phyloP scores from a whole-genome alignment of 2,797 vertebrate species.

The Meda fulgida region DNA sequence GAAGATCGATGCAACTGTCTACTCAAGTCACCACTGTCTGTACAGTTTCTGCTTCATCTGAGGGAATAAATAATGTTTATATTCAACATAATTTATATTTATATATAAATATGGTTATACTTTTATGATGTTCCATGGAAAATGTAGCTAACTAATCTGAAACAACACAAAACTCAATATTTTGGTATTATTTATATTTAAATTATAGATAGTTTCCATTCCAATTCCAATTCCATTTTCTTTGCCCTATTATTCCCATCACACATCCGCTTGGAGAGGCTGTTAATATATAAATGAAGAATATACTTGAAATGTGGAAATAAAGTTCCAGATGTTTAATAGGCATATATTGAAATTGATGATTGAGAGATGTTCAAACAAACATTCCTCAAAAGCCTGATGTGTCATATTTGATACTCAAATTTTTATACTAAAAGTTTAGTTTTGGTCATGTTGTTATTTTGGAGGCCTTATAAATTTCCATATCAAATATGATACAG shows the following conservation, averaged over 20 bases:
- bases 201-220: constrained; percentile 76
- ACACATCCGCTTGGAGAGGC: no score
- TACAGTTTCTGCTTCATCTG: background rate
- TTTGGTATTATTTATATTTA: constrained; percentile 38
- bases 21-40: constrained; percentile 14
- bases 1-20: constrained; percentile 53
- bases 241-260: background rate
- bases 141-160: no score
- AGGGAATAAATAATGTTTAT: background rate
- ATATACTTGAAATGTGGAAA: no score
- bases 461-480: background rate
- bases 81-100: background rate
- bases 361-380: background rate
- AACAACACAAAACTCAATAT: no score
- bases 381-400: background rate
- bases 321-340: background rate
- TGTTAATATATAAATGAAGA: background rate
- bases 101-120: constrained; percentile 60
- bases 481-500: no score
- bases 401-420: background rate
- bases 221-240: background rate
- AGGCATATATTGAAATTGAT: background rate
- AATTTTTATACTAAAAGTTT: background rate
- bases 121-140: no score
- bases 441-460: background rate